These are phyloP conservation scores for Crotophaga sulcirostris DNA, from an alignment of 2,113 vertebrate genomes.

Conservation along the genomic window DNA sequence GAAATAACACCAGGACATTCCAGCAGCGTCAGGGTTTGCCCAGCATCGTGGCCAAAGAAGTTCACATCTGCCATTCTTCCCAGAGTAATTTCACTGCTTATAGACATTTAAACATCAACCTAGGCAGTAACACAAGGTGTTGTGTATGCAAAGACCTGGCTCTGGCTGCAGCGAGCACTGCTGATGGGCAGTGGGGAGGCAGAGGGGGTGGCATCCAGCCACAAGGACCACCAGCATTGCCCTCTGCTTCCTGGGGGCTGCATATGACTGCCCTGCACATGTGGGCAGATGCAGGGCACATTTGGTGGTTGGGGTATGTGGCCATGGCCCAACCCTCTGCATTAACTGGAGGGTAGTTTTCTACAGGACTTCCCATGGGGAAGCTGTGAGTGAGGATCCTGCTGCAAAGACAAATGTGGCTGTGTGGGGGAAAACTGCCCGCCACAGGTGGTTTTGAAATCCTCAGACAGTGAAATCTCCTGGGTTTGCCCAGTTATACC, in stretches of 20 bases:
- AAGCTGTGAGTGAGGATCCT: not conserved
- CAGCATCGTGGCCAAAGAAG: not conserved
- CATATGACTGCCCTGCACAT: not conserved
- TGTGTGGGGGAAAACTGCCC: not conserved
- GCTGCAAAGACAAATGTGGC: not conserved
- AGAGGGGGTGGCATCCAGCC: not conserved
- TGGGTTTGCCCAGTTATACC: not conserved
- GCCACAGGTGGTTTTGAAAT: not conserved
- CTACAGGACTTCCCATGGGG: not conserved
- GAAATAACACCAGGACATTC: not conserved
- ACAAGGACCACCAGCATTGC: not conserved
- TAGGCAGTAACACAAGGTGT: not conserved
- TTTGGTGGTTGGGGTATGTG: not conserved
- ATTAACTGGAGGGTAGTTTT: not conserved
- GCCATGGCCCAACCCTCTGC: not conserved
- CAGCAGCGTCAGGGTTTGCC: not conserved
- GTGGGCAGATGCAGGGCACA: accelerated
- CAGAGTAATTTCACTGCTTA: not conserved
- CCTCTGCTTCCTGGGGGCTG: not conserved
- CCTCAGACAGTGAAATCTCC: not conserved
- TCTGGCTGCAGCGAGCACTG: not conserved
- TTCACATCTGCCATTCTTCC: not conserved
- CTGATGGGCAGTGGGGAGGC: not conserved
- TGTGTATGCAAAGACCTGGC: not conserved
- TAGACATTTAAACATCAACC: not conserved